phyloP scores from a whole-genome alignment of 2,888 invertebrate genomes.

The Pteria penguin region DNA sequence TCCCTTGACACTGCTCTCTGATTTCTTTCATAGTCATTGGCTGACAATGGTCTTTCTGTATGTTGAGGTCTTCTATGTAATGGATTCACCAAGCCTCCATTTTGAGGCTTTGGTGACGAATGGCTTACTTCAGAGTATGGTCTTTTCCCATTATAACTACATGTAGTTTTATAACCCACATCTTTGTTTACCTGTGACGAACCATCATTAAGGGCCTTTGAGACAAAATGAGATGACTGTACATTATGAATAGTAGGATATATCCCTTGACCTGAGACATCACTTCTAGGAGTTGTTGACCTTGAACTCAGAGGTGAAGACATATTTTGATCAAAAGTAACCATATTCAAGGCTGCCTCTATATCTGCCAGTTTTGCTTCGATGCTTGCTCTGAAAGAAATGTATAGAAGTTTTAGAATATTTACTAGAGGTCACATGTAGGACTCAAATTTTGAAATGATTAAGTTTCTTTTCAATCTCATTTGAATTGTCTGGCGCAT shows the following conservation, averaged over 20 bases:
- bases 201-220: neutral
- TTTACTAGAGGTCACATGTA: no score
- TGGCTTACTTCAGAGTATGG: slow-evolving; percentile 16
- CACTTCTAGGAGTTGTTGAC: slow-evolving; percentile 58
- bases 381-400: slow-evolving; percentile 52
- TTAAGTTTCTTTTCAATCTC: no score
- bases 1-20: neutral
- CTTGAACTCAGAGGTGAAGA: slow-evolving; percentile 51
- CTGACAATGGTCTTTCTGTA: neutral
- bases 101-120: no score
- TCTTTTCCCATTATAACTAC: neutral
- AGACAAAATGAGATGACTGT: slow-evolving; percentile 32
- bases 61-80: neutral
- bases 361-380: slow-evolving; percentile 55
- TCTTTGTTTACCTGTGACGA: neutral
- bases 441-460: no score
- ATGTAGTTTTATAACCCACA: neutral
- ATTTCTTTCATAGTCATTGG: slow-evolving; percentile 7
- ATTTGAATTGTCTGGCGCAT: no score
- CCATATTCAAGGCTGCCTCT: slow-evolving; percentile 57
- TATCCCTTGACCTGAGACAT: slow-evolving; percentile 34
- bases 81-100: neutral
- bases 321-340: slow-evolving; percentile 46
- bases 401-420: neutral
- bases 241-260: slow-evolving; percentile 35